Percentiles rank a stretch among this genome's conserved stretches.
phyloP scores from a whole-genome alignment of 2,888 invertebrate genomes.

The Nomada hirtipes region DNA sequence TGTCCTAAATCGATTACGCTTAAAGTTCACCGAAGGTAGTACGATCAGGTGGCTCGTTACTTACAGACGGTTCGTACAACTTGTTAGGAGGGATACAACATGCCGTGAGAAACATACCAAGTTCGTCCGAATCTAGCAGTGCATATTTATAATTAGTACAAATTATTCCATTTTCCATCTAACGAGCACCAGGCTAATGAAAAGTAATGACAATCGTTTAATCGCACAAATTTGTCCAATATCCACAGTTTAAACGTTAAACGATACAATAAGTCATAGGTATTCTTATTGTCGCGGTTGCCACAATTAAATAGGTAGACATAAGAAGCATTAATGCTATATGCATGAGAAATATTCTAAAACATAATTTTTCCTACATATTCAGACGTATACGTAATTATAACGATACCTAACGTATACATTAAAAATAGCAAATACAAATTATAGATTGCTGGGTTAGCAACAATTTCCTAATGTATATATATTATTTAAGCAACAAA shows the following conservation, averaged over 20 bases:
- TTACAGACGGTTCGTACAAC: constrained; percentile 2
- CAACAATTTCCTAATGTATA: constrained; percentile 7
- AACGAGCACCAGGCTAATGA: constrained; percentile 4
- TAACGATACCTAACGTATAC: constrained; percentile 2
- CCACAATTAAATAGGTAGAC: constrained; percentile 44
- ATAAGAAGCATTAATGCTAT: constrained; percentile 49
- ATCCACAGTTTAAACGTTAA: constrained; percentile 9
- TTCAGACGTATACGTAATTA: constrained; percentile 25
- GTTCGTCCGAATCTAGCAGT: neutral
- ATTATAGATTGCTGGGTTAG: constrained; percentile 4
- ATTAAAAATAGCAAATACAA: constrained; percentile 38
- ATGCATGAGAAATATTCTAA: constrained; percentile 36
- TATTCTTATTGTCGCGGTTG: constrained; percentile 59
- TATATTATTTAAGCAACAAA: constrained; percentile 1
- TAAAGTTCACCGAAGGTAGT: neutral
- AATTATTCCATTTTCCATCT: neutral
- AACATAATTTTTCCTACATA: constrained; percentile 34
- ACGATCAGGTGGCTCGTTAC: neutral
- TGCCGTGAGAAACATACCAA: neutral
- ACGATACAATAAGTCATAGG: constrained; percentile 18
- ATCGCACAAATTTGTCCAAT: neutral
- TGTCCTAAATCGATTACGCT: constrained; percentile 10
- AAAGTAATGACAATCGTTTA: neutral
- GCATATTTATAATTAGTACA: neutral
- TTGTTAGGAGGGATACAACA: constrained; percentile 15